phyloP scores from a whole-genome alignment of 2,797 vertebrate species.

The Sparus aurata region DNA sequence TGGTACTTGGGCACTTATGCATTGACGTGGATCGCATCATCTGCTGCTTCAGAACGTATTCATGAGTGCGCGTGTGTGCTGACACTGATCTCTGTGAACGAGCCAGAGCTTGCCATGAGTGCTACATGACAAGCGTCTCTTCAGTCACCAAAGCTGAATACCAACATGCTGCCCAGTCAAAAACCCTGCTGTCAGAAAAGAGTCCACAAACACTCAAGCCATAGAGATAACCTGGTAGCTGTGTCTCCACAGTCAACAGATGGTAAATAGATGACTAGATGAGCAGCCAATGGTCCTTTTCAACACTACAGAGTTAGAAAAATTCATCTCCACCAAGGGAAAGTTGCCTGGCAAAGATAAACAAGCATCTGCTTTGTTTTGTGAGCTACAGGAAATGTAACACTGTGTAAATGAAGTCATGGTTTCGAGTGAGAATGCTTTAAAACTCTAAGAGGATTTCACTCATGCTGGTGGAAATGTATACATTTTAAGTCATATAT shows the following conservation, averaged over 20 bases:
- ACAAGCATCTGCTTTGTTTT: constrained; percentile 61
- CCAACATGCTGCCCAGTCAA: constrained; percentile 39
- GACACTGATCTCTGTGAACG: constrained; percentile 48
- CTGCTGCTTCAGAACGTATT: constrained; percentile 51
- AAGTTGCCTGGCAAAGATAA: constrained; percentile 42
- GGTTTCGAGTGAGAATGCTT: constrained; percentile 5
- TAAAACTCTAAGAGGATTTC: constrained; percentile 15
- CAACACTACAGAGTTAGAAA: constrained; percentile 42
- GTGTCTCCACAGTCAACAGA: constrained; percentile 62
- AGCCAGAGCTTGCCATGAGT: constrained; percentile 45
- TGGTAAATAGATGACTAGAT: constrained; percentile 59
- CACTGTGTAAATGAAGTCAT: constrained; percentile 28
- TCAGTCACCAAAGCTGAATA: constrained; percentile 37
- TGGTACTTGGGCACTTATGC: constrained; percentile 58
- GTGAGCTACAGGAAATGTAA: constrained; percentile 38
- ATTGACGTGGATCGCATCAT: constrained; percentile 51
- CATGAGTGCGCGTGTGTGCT: constrained; percentile 15
- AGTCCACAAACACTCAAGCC: constrained; percentile 11
- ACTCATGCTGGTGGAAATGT: not conserved
- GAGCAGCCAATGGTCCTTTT: constrained; percentile 54
- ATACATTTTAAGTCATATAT: too few relatives aligned
- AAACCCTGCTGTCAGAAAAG: constrained; percentile 33
- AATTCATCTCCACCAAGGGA: constrained; percentile 48
- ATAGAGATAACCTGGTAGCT: constrained; percentile 56
- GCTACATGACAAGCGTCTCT: constrained; percentile 50